A percentile compares a stretch with the other conserved stretches of the same genome.
Evolutionary conservation across 1,140 invertebrate species (phyloP).

Genomic region (Papilio dardanus): DNA sequence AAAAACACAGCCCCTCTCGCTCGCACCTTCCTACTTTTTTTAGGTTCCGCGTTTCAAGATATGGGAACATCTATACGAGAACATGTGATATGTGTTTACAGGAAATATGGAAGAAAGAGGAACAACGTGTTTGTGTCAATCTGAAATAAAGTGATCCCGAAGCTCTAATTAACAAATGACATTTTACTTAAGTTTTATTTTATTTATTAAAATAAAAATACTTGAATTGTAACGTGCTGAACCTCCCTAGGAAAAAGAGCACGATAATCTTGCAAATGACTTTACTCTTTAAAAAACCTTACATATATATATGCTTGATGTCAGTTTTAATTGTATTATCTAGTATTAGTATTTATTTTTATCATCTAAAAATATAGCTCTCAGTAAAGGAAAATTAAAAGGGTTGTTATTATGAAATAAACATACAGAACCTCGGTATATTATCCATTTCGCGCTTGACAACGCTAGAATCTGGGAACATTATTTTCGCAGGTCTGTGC

Average conservation of each 20-base stretch:
- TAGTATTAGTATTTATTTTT: too few species aligned
- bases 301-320: too few species aligned
- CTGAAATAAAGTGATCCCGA: too few species aligned
- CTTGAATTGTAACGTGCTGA: too few species aligned
- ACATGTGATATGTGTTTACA: constrained; percentile 9
- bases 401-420: not conserved
- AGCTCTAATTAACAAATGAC: too few species aligned
- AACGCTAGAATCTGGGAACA: constrained; percentile 49
- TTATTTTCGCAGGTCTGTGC: constrained; percentile 65
- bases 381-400: not conserved
- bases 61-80: constrained; percentile 30
- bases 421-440: constrained; percentile 19
- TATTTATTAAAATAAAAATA: too few species aligned
- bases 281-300: too few species aligned
- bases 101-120: not conserved
- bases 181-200: too few species aligned
- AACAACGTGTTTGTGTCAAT: too few species aligned
- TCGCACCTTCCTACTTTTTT: constrained; percentile 53
- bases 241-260: too few species aligned
- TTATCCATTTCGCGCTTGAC: constrained; percentile 46
- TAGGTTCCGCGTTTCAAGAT: constrained; percentile 41
- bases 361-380: not conserved
- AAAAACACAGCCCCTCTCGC: constrained; percentile 50
- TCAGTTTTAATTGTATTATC: too few species aligned
- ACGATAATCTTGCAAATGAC: too few species aligned